Evolutionary conservation across 1,140 invertebrate species (phyloP).

Genomic region (Zophobas atratus): DNA sequence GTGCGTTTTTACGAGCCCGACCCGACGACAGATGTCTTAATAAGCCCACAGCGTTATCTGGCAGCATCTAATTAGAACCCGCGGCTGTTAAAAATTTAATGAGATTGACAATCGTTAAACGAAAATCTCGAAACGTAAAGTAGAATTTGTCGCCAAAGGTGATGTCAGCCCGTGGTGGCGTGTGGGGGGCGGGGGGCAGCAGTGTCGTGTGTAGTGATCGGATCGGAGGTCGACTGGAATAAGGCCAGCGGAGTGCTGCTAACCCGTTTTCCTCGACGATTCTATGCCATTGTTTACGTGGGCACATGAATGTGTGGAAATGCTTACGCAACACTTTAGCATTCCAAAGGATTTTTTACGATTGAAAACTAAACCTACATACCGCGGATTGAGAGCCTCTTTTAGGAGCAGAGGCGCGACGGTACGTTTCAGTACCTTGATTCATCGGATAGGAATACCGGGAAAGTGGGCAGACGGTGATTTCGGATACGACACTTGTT

Average conservation of each 20-base stretch:
- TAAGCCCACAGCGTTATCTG: slow-evolving; percentile 23
- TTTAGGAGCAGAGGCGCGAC: slow-evolving; percentile 5
- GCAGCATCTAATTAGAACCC: slow-evolving; percentile 24
- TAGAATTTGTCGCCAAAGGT: slow-evolving; percentile 45
- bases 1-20: background rate
- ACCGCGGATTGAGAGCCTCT: background rate
- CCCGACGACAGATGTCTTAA: slow-evolving; percentile 30
- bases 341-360: slow-evolving; percentile 50
- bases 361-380: slow-evolving; percentile 43
- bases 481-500: no score
- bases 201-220: slow-evolving; percentile 46
- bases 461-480: background rate
- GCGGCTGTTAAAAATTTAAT: slow-evolving; percentile 35
- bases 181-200: slow-evolving; percentile 14
- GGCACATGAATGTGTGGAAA: slow-evolving; percentile 48
- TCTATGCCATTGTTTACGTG: slow-evolving; percentile 56
- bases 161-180: slow-evolving; percentile 22
- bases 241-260: slow-evolving; percentile 53
- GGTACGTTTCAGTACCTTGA: slow-evolving; percentile 2
- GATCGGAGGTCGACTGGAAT: slow-evolving; percentile 57
- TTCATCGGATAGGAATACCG: slow-evolving; percentile 10
- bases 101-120: slow-evolving; percentile 29
- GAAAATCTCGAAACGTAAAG: slow-evolving; percentile 39
- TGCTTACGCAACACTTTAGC: slow-evolving; percentile 53
- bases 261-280: slow-evolving; percentile 56